Conservation (phyloP, 1,140 invertebrate species). For the Pentalonia nigronervosa region DNA sequence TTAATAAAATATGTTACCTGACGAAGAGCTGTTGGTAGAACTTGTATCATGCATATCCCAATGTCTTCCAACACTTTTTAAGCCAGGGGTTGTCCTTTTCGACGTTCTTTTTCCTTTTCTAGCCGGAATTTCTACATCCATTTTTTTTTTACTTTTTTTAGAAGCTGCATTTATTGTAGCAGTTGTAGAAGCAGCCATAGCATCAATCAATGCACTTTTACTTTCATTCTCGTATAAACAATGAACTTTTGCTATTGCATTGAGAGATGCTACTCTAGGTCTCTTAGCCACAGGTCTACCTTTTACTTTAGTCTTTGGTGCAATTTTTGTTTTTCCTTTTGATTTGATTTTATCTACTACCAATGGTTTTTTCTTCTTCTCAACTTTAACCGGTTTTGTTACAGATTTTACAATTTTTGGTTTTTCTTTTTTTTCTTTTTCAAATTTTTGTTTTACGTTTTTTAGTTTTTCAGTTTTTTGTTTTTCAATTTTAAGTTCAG, state of each 20-base stretch:
- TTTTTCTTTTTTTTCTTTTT: slow-evolving; percentile 40
- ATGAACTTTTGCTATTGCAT: slow-evolving; percentile 90
- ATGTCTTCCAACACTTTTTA: slow-evolving; percentile 79
- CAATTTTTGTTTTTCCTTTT: slow-evolving; percentile 27
- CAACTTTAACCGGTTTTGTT: slow-evolving; percentile 17
- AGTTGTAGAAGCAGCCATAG: slow-evolving; percentile 31
- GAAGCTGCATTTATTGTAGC: background rate
- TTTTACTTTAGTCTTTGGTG: background rate
- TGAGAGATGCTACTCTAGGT: slow-evolving; percentile 85
- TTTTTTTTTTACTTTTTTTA: slow-evolving; percentile 62
- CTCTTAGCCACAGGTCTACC: slow-evolving; percentile 73
- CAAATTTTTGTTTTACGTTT: slow-evolving; percentile 22
- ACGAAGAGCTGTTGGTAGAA: slow-evolving; percentile 67
- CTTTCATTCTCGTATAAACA: slow-evolving; percentile 90
- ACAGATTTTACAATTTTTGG: background rate
- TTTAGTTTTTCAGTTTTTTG: slow-evolving; percentile 18
- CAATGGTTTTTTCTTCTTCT: slow-evolving; percentile 42
- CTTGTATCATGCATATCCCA: slow-evolving; percentile 77
- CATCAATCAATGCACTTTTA: slow-evolving; percentile 59
- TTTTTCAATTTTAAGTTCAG: background rate
- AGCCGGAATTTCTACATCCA: slow-evolving; percentile 62
- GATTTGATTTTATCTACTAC: slow-evolving; percentile 38
- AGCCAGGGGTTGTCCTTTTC: slow-evolving; percentile 75
- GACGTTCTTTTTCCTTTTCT: slow-evolving; percentile 66
- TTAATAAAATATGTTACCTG: slow-evolving; percentile 64